Conservation (phyloP, 2,888 invertebrate species). For the Phytoseiulus persimilis region DNA sequence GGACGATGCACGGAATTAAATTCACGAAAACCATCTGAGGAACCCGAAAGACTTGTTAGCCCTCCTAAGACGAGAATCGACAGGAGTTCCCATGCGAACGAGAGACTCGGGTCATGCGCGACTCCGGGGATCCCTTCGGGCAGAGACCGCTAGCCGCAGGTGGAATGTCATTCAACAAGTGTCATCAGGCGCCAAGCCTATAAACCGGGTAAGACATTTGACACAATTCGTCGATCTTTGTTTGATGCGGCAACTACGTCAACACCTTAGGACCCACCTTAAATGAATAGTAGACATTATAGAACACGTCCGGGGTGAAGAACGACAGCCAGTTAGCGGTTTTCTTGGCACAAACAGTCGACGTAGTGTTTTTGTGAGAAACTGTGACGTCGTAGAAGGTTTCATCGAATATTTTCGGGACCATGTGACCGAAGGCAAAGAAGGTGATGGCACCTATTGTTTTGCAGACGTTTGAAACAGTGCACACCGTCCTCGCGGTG, state of each 20-base stretch:
- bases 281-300: constrained; percentile 60
- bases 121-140: constrained; percentile 48
- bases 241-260: not conserved
- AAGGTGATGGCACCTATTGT: constrained; percentile 70
- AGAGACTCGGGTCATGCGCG: no score
- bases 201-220: not conserved
- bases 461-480: constrained; percentile 63
- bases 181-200: not conserved
- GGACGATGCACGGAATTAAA: constrained; percentile 73
- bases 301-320: constrained; percentile 66
- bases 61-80: no score
- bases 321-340: constrained; percentile 64
- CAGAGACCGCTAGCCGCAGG: not conserved
- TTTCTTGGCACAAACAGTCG: constrained; percentile 46
- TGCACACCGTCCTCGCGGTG: constrained; percentile 67
- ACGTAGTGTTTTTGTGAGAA: constrained; percentile 27
- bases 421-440: constrained; percentile 63
- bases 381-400: constrained; percentile 22
- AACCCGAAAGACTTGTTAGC: constrained; percentile 51
- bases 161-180: not conserved
- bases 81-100: no score
- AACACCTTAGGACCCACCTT: constrained; percentile 14
- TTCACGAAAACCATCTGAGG: constrained; percentile 87
- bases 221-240: not conserved
- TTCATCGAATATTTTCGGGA: constrained; percentile 37